Evolutionary conservation across 2,113 vertebrate genomes (phyloP).

Genomic region (Heptranchias perlo): DNA sequence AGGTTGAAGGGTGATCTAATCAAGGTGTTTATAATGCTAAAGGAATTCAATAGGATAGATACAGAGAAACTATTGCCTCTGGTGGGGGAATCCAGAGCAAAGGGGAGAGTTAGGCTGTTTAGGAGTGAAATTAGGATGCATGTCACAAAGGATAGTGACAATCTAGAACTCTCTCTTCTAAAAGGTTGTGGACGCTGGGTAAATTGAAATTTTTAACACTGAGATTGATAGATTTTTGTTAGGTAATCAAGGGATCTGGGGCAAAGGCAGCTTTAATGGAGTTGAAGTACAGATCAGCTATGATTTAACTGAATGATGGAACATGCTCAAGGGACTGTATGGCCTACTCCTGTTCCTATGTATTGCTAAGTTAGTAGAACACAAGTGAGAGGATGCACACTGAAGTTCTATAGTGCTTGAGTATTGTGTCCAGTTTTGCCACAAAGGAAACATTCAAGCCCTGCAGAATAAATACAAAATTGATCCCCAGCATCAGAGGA

Average conservation of each 20-base stretch:
- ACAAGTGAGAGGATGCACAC: neutral
- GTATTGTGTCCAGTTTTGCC: neutral
- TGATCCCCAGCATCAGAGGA: neutral
- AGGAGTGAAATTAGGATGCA: no score
- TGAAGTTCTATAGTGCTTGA: neutral
- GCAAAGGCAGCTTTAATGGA: neutral
- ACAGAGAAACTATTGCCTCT: no score
- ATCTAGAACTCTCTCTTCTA: no score
- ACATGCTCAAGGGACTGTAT: neutral
- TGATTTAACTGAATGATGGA: neutral
- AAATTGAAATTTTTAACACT: neutral
- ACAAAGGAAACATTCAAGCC: neutral
- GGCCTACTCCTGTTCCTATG: neutral
- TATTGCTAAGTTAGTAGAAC: neutral
- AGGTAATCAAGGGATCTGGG: neutral
- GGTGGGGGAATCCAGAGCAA: no score
- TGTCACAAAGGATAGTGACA: no score
- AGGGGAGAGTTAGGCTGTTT: no score
- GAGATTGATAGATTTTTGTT: neutral
- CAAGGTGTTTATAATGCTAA: no score
- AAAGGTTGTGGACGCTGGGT: neutral
- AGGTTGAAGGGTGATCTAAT: no score
- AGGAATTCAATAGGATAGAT: no score
- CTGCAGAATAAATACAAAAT: neutral
- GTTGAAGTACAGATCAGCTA: neutral